phyloP scores from a whole-genome alignment of 1,140 invertebrate species.

The Octopus sinensis region DNA sequence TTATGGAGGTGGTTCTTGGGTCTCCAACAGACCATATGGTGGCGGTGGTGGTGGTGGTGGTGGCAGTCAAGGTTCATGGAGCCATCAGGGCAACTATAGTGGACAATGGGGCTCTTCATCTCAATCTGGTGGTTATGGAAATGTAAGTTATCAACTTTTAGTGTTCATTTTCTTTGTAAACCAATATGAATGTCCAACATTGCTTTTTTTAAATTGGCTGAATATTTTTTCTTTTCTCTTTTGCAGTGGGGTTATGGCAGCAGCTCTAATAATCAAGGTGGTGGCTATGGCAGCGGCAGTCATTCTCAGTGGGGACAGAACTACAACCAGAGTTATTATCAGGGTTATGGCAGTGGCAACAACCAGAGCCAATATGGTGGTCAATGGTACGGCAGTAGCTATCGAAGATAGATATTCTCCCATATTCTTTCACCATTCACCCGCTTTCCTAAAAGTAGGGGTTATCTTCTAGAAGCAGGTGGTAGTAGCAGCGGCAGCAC shows the following conservation, averaged over 20 bases:
- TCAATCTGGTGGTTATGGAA: constrained; percentile 7
- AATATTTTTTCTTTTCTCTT: neutral
- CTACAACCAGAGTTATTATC: constrained; percentile 11
- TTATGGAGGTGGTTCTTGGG: neutral
- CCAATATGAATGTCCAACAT: neutral
- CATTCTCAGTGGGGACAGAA: constrained; percentile 10
- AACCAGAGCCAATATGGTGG: neutral
- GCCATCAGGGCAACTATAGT: constrained; percentile 9
- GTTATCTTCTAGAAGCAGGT: no score
- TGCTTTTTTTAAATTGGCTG: neutral
- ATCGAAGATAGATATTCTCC: neutral
- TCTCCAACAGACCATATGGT: neutral
- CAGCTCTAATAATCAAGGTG: neutral
- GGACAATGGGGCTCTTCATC: constrained; percentile 9
- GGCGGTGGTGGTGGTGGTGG: neutral
- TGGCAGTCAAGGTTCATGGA: constrained; percentile 3
- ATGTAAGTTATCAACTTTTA: neutral
- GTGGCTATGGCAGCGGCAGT: neutral
- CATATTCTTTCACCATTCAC: neutral
- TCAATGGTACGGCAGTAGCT: constrained; percentile 12
- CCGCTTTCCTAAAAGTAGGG: no score
- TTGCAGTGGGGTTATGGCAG: constrained; percentile 6
- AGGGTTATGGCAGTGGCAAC: neutral
- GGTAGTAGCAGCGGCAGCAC: neutral
- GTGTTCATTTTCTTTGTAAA: neutral